Base-by-base conservation (phyloP, 2,888 invertebrate species). In the Pharmacophagus antenor region DNA sequence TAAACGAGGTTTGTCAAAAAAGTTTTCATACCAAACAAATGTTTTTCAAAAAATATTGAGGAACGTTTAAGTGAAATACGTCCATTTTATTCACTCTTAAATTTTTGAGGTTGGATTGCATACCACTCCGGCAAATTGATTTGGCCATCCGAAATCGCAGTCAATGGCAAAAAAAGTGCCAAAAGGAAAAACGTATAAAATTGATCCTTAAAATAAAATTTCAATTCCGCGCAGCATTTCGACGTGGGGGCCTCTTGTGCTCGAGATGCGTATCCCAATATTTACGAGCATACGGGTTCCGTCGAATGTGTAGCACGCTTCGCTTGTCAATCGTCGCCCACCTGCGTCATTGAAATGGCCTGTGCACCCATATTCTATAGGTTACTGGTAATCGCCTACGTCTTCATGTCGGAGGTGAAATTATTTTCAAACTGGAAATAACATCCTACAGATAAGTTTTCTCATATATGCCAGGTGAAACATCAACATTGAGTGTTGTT, bases 311-410 rank as follows among this genome's bases (percentile, higher is more conserved):
- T 52, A 52, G 50, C 55, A 47, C 55, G 37, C 55, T 31, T 42
- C 51, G 51, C 44, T 69, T 71, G 83, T 81, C 83, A 79, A 72
- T 76, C 68, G 66, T 80, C 74, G 68, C 86, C 87, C 85, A 87
- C 87, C 81, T 79, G 72, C 73, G 71, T 73, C 80, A 80, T 83
- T 81, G 84, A 84, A 84, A 86, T 77, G 77, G 60, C 21, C 51
- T 41, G 80, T 82, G 75, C 72, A 72, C 70, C 68, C 64, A 76
- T 82, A 76, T 76, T 83, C 80, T 84, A 84, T 80, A 77, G 76
- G 70, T 69, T 73, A 70, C 72, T 20, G 41, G 22, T 25, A 27
- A 37, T 47, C 60, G 55, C 60, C 60, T 51, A 61, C 60, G 51
- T 52, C 54, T 42, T 50, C 48, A 46, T 51, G 55, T 57, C 56